These are phyloP conservation scores for Pontoporia blainvillei DNA, from an alignment of 2,113 vertebrate genomes.

Conservation along the genomic window DNA sequence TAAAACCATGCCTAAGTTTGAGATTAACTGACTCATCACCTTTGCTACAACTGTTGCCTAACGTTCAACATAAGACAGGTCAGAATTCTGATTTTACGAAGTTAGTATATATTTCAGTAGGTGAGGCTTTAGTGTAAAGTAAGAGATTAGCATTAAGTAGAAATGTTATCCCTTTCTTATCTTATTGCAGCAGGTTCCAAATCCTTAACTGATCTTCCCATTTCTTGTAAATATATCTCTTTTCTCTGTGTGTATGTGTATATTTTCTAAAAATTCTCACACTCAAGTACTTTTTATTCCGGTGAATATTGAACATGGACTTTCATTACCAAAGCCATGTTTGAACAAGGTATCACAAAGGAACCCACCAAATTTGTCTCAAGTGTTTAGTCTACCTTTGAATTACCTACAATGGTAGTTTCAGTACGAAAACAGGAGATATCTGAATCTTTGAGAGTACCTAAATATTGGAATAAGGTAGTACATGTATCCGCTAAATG, in stretches of 20 bases:
- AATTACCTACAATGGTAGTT: not conserved
- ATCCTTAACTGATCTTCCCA: not conserved
- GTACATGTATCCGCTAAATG: not conserved
- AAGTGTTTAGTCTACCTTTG: not conserved
- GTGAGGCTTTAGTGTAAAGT: not conserved
- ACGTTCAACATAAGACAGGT: not conserved
- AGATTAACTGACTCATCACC: not conserved
- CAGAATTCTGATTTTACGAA: not conserved
- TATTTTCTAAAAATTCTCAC: not conserved
- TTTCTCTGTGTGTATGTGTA: accelerated
- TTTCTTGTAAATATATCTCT: not conserved
- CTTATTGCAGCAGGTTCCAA: not conserved
- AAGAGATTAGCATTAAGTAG: not conserved
- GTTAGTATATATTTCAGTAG: not conserved
- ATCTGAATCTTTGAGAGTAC: not conserved
- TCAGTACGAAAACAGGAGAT: not conserved
- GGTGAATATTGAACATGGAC: not conserved
- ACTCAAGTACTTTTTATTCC: not conserved
- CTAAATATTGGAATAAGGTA: not conserved
- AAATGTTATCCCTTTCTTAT: not conserved
- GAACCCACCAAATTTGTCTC: not conserved
- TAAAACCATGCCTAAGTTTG: not conserved
- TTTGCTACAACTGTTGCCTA: not conserved
- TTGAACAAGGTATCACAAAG: not conserved
- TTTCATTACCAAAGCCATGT: not conserved